Conservation (phyloP, 1,140 invertebrate genomes). For the Triops longicaudatus region DNA sequence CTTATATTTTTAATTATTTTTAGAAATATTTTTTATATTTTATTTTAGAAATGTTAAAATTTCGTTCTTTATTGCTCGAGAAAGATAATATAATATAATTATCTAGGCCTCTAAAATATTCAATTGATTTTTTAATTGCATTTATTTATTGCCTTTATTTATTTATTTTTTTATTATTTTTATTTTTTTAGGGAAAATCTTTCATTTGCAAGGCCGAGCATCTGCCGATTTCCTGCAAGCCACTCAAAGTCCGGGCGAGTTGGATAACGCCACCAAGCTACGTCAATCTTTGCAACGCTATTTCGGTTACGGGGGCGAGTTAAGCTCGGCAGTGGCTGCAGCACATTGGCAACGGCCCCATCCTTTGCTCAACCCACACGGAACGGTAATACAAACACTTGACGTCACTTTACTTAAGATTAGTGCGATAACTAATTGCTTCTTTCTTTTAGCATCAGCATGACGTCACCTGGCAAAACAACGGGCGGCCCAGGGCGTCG, state of each 20-base stretch:
- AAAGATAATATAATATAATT: too few species aligned
- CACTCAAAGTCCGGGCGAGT: slow-evolving; percentile 21
- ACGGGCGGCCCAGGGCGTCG: neutral
- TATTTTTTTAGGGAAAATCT: slow-evolving; percentile 23
- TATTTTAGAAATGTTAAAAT: too few species aligned
- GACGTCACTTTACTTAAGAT: too few species aligned
- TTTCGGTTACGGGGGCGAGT: neutral
- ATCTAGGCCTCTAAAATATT: too few species aligned
- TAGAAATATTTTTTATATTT: too few species aligned
- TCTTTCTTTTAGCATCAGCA: neutral
- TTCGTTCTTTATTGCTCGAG: too few species aligned
- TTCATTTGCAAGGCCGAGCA: slow-evolving; percentile 36
- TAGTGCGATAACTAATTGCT: too few species aligned
- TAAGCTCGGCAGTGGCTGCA: slow-evolving; percentile 3
- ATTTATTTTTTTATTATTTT: neutral
- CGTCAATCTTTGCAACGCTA: slow-evolving; percentile 28
- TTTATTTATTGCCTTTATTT: too few species aligned
- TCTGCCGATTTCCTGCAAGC: slow-evolving; percentile 34
- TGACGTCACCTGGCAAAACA: neutral
- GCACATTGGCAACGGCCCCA: slow-evolving; percentile 16
- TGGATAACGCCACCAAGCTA: slow-evolving; percentile 25
- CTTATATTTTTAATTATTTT: too few species aligned
- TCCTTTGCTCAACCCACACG: neutral
- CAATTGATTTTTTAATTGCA: too few species aligned
- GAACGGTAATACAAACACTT: neutral